These are phyloP conservation scores for Arremon aurantiirostris DNA, from an alignment of 2,797 vertebrate species.

Conservation along the genomic window DNA sequence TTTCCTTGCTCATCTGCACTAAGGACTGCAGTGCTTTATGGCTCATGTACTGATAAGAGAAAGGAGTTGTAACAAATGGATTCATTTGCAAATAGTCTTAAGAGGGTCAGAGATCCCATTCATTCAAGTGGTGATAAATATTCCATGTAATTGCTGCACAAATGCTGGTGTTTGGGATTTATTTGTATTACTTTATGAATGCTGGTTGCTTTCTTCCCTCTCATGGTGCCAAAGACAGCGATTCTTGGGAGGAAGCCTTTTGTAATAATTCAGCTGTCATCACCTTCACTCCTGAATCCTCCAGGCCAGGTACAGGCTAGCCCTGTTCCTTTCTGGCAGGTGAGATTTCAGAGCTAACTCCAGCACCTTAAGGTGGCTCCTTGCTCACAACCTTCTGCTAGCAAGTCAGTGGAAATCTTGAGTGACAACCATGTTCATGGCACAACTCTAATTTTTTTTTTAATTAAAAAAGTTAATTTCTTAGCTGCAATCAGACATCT, in stretches of 20 bases:
- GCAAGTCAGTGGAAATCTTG: background rate
- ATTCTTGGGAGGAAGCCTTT: conserved; percentile 27
- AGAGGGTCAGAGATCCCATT: conserved; percentile 29
- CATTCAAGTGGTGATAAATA: conserved; percentile 21
- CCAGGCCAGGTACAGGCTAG: conserved; percentile 9
- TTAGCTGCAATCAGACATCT: background rate
- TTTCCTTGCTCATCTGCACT: conserved; percentile 5
- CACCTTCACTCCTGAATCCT: conserved; percentile 1
- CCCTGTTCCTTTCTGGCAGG: conserved; percentile 2
- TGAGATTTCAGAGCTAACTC: conserved; percentile 7
- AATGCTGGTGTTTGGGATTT: conserved; percentile 37
- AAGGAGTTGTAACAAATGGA: conserved; percentile 49
- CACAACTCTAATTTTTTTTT: background rate
- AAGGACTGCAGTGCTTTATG: background rate
- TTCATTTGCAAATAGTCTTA: conserved; percentile 8
- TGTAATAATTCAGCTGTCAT: conserved; percentile 37
- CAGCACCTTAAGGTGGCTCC: conserved; percentile 36
- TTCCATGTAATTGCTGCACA: conserved; percentile 30
- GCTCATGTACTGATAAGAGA: background rate
- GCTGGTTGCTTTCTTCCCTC: background rate
- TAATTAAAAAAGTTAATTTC: background rate
- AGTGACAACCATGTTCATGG: background rate
- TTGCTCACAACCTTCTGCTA: background rate
- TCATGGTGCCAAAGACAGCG: background rate
- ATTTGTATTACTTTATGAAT: conserved; percentile 3